Evolutionary conservation across 2,113 vertebrate species (phyloP).

Genomic region (Plotosus lineatus): DNA sequence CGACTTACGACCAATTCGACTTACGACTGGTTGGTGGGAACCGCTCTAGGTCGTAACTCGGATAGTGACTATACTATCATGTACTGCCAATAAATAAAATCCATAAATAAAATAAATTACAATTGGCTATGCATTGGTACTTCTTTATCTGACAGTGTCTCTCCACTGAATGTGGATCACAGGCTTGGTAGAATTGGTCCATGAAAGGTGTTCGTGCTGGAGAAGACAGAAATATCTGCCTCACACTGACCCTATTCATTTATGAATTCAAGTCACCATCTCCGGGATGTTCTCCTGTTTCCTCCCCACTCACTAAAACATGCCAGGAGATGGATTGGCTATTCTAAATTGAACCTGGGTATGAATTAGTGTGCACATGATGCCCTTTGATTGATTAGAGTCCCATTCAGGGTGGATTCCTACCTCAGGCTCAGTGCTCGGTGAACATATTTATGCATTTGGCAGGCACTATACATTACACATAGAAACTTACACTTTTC

Average conservation of each 20-base stretch:
- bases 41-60: too few relatives aligned
- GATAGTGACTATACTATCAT: too few relatives aligned
- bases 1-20: too few relatives aligned
- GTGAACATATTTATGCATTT: neutral
- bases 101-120: too few relatives aligned
- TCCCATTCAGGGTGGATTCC: neutral
- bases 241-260: neutral
- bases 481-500: neutral
- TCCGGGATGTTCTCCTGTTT: neutral
- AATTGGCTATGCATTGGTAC: too few relatives aligned
- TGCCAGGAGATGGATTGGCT: neutral
- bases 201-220: neutral
- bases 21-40: too few relatives aligned
- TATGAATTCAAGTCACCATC: neutral
- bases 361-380: neutral
- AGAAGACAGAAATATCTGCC: neutral
- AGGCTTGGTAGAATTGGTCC: neutral
- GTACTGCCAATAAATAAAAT: too few relatives aligned
- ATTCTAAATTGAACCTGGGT: neutral
- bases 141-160: neutral
- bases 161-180: neutral
- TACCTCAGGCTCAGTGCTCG: neutral
- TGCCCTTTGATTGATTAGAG: neutral
- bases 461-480: neutral
- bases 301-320: neutral